Evolutionary conservation across 2,797 vertebrate species (phyloP).

Genomic region (Crenuchus spilurus): DNA sequence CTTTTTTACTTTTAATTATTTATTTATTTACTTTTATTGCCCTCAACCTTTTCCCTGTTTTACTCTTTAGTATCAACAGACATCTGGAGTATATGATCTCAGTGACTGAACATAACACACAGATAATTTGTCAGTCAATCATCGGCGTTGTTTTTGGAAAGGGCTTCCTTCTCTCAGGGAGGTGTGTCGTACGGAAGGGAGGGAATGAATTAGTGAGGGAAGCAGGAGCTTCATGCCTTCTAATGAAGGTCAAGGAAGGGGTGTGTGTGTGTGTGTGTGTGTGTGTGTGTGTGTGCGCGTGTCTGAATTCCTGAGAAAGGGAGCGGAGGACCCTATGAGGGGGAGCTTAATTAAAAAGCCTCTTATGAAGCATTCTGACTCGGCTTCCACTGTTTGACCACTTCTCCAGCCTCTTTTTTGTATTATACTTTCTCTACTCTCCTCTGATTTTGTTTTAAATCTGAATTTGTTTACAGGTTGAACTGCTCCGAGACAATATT

Average conservation of each 20-base stretch:
- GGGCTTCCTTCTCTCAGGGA: slow-evolving; percentile 12
- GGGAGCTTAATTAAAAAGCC: slow-evolving; percentile 72
- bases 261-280: slow-evolving; percentile 27
- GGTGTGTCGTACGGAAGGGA: slow-evolving; percentile 24
- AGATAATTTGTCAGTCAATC: neutral
- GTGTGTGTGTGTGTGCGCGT: slow-evolving; percentile 9
- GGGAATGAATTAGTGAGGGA: slow-evolving; percentile 26
- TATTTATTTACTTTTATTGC: too few species aligned
- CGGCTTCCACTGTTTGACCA: neutral
- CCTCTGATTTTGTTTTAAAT: neutral
- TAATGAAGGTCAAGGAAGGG: slow-evolving; percentile 51
- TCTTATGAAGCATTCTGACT: slow-evolving; percentile 57
- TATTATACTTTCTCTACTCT: neutral
- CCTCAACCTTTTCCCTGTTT: too few species aligned
- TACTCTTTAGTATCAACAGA: too few species aligned
- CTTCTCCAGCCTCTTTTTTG: neutral
- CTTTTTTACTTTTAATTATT: too few species aligned
- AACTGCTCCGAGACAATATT: neutral
- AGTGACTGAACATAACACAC: too few species aligned
- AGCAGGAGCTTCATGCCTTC: slow-evolving; percentile 27
- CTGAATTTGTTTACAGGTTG: neutral
- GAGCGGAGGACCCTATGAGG: slow-evolving; percentile 39
- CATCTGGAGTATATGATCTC: too few species aligned
- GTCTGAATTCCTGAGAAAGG: slow-evolving; percentile 57
- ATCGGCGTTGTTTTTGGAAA: slow-evolving; percentile 13